phyloP scores from a whole-genome alignment of 2,797 vertebrate genomes.

The Arnoldichthys spilopterus region DNA sequence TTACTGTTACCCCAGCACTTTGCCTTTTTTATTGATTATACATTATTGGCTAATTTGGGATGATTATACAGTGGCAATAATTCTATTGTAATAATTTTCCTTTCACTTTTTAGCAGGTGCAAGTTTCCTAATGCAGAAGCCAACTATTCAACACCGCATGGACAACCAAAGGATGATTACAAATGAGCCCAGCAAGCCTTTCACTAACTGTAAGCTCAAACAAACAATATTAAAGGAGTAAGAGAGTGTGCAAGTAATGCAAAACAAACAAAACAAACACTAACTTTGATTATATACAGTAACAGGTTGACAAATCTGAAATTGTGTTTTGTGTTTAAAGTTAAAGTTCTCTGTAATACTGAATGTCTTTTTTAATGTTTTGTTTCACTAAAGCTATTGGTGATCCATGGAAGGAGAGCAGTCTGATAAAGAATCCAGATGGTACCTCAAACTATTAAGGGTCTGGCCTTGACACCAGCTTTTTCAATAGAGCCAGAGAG shows the following conservation, averaged over 20 bases:
- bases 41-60: neutral
- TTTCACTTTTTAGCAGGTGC: constrained; percentile 69
- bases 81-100: neutral
- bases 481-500: constrained; percentile 67
- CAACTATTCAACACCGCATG: constrained; percentile 86
- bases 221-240: neutral
- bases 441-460: constrained; percentile 71
- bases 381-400: no score
- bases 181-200: constrained; percentile 77
- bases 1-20: constrained; percentile 38
- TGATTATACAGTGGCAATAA: neutral
- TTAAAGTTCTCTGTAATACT: no score
- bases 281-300: no score
- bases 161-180: constrained; percentile 86
- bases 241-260: neutral
- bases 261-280: no score
- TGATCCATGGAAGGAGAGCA: constrained; percentile 82
- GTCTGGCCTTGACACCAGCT: constrained; percentile 69
- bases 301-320: no score
- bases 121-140: constrained; percentile 90
- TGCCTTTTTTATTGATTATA: constrained; percentile 29
- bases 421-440: constrained; percentile 68
- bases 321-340: no score
- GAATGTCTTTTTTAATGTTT: neutral
- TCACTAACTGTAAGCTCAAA: constrained; percentile 65